Evolutionary conservation across 1,140 invertebrate species (phyloP), one percentile per base, ranked within the genome.

Genomic region (Manduca sexta): DNA sequence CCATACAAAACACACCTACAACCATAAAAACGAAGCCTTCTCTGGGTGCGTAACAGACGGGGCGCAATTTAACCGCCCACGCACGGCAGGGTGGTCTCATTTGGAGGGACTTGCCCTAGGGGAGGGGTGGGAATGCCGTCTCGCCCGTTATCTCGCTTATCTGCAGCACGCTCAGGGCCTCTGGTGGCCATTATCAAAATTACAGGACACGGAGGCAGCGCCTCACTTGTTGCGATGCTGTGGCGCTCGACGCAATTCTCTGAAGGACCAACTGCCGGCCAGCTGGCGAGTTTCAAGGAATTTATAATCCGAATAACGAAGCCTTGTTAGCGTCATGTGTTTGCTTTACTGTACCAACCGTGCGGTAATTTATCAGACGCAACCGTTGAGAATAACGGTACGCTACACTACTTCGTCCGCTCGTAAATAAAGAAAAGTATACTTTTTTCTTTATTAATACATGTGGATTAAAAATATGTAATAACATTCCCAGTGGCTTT

Each of bases 101-200:
- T 48, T 21, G 45, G 41, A 52, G 48, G 47, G 44, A 42, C 46
- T 45, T 5, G 49, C 56, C 45, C 52, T 15, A 39, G n/a, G 37
- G 37, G 15, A n/a, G 15, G 15, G 37, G 21, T 35, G 52, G 52
- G 33, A 40, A 33, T 39, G 50, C 31, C 49, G 47, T 33, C 53
- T 37, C 48, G 42, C 12, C 45, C 21, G 49, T 63, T 66, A 69
- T 69, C 67, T 62, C 61, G 52, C 60, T 67, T 70, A 69, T 70
- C 69, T 64, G 33, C 52, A 52, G 43, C 46, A 45, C 47, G 50
- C 49, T 44, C 33, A 42, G 42, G 49, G 57, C 56, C 64, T 55
- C 60, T 56, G 48, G 52, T 48, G 51, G 41, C 60, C 66, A 73
- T 77, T 77, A 74, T 67, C 64, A 56, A 73, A 70, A 74, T 75